These are phyloP conservation scores for Polyergus mexicanus DNA, from an alignment of 1,140 invertebrate species.

Conservation along the genomic window DNA sequence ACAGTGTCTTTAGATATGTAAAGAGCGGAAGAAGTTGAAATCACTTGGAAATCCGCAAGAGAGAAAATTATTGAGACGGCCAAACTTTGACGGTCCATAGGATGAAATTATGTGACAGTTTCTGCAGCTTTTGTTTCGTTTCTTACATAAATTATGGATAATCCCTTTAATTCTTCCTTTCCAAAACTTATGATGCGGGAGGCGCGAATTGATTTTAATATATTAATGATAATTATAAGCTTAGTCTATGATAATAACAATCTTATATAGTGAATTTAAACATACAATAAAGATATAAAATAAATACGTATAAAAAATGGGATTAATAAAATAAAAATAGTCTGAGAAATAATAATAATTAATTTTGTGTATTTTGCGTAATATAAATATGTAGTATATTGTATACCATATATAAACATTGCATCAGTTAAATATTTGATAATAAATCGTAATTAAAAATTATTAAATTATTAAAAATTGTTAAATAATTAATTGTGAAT, in stretches of 20 bases:
- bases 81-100: conserved; percentile 68
- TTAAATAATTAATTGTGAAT: not conserved
- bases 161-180: conserved; percentile 67
- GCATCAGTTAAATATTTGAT: not conserved
- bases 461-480: conserved; percentile 3
- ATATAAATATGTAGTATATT: conserved; percentile 7
- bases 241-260: not conserved
- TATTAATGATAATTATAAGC: conserved; percentile 45
- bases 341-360: not conserved
- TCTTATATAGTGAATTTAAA: not conserved
- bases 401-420: not conserved
- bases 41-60: conserved; percentile 48
- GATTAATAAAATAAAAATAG: not conserved
- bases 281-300: conserved; percentile 14
- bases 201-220: conserved; percentile 55
- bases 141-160: conserved; percentile 77
- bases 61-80: conserved; percentile 69
- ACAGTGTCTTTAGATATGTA: conserved; percentile 36
- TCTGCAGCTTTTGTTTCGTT: conserved; percentile 73
- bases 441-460: not conserved
- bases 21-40: conserved; percentile 46
- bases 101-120: conserved; percentile 71
- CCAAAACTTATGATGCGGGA: conserved; percentile 64
- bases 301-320: not conserved
- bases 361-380: not conserved